These are phyloP conservation scores for Rhynchophorus ferrugineus DNA, from an alignment of 1,140 invertebrate genomes.

Conservation along the genomic window DNA sequence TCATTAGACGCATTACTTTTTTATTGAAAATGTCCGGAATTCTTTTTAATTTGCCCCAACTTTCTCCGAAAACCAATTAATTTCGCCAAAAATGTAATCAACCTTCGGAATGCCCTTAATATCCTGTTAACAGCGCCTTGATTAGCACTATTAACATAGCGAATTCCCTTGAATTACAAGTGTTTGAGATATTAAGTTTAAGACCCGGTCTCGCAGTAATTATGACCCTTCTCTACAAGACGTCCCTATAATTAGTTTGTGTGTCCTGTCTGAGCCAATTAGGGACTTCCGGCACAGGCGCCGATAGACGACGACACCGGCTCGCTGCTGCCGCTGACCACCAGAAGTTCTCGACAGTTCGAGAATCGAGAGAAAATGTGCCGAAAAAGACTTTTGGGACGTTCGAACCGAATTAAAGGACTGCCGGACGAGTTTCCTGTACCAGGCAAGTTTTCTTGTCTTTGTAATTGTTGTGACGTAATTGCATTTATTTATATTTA, in stretches of 20 bases:
- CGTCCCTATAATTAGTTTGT: conserved; percentile 2
- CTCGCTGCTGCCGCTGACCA: background rate
- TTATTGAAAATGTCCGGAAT: too few relatives aligned
- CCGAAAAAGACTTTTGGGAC: background rate
- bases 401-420: background rate
- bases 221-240: conserved; percentile 3
- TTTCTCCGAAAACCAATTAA: too few relatives aligned
- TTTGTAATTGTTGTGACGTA: too few relatives aligned
- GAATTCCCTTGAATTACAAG: background rate
- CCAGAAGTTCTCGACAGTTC: background rate
- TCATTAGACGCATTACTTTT: too few relatives aligned
- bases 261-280: conserved; percentile 1
- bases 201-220: background rate
- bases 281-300: background rate
- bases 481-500: too few relatives aligned
- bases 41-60: too few relatives aligned
- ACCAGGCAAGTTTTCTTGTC: too few relatives aligned
- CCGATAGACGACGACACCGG: background rate
- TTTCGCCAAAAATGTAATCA: too few relatives aligned
- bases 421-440: too few relatives aligned
- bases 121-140: background rate
- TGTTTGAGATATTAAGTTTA: background rate
- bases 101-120: too few relatives aligned
- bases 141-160: background rate
- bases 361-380: background rate